These are phyloP conservation scores for Mantis religiosa DNA, from an alignment of 2,888 invertebrate genomes.

Conservation along the genomic window DNA sequence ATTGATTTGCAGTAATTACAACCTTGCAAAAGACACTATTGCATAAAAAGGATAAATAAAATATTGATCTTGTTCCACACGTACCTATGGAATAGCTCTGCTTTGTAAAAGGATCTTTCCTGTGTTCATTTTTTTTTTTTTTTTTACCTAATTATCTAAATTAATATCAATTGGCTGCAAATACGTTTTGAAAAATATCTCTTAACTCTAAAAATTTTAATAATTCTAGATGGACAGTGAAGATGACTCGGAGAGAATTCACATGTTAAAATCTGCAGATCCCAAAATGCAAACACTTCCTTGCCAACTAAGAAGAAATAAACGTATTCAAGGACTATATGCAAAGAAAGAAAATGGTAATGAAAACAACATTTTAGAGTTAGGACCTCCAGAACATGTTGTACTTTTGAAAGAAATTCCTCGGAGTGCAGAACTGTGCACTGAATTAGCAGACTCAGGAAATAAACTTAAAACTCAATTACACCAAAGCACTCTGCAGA, in stretches of 20 bases:
- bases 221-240: background rate
- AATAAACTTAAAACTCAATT: slow-evolving; percentile 2
- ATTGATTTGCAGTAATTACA: too few relatives aligned
- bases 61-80: too few relatives aligned
- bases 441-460: background rate
- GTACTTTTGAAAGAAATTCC: background rate
- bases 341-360: background rate
- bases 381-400: background rate
- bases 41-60: too few relatives aligned
- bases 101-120: too few relatives aligned
- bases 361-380: background rate
- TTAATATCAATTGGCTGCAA: too few relatives aligned
- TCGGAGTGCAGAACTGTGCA: background rate
- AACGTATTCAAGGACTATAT: slow-evolving; percentile 56
- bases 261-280: slow-evolving; percentile 57
- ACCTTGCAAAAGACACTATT: too few relatives aligned
- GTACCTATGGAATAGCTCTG: too few relatives aligned
- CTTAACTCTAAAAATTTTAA: background rate
- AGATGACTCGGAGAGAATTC: background rate
- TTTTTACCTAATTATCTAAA: too few relatives aligned
- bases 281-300: slow-evolving; percentile 68
- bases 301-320: slow-evolving; percentile 62
- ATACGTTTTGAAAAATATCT: too few relatives aligned
- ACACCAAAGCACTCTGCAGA: slow-evolving; percentile 15
- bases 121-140: too few relatives aligned